A percentile compares a stretch with the other conserved stretches of the same genome.
Conservation (phyloP, 2,888 invertebrate genomes). For the Dromius quadrimaculatus region DNA sequence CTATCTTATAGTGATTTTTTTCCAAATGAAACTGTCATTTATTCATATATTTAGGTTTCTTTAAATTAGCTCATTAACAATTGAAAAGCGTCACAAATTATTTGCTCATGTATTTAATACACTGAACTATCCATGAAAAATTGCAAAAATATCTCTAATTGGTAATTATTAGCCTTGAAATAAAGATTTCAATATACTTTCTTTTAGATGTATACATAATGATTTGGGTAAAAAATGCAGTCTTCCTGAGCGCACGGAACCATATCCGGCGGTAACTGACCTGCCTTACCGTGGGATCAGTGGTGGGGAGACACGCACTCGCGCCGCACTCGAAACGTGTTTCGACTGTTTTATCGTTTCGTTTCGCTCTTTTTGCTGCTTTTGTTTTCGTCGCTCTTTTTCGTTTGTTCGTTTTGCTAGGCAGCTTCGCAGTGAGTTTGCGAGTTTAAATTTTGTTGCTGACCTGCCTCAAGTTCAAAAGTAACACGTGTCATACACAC, state of each 20-base stretch:
- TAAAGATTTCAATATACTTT: too few relatives aligned
- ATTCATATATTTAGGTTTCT: too few relatives aligned
- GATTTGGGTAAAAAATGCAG: slow-evolving; percentile 34
- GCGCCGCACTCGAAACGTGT: slow-evolving; percentile 46
- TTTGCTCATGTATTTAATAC: too few relatives aligned
- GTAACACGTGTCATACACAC: background rate
- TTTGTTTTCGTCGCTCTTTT: slow-evolving; percentile 39
- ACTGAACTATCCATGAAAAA: too few relatives aligned
- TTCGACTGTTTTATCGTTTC: slow-evolving; percentile 47
- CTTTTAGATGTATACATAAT: too few relatives aligned
- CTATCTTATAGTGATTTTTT: slow-evolving; percentile 16
- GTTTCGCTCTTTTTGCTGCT: slow-evolving; percentile 47
- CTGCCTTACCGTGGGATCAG: slow-evolving; percentile 25
- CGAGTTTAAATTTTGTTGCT: slow-evolving; percentile 30
- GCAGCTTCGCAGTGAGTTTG: slow-evolving; percentile 15
- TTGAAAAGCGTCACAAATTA: too few relatives aligned
- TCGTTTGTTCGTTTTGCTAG: slow-evolving; percentile 20
- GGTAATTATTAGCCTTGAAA: too few relatives aligned
- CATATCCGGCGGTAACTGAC: slow-evolving; percentile 52
- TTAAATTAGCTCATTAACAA: too few relatives aligned
- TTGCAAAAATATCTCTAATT: too few relatives aligned
- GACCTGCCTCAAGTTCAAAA: slow-evolving; percentile 21
- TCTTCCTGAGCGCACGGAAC: slow-evolving; percentile 24
- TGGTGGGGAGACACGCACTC: slow-evolving; percentile 20
- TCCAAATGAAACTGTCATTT: too few relatives aligned